Evolutionary conservation across 2,888 invertebrate species (phyloP).

Genomic region (Yponomeuta evonymella): DNA sequence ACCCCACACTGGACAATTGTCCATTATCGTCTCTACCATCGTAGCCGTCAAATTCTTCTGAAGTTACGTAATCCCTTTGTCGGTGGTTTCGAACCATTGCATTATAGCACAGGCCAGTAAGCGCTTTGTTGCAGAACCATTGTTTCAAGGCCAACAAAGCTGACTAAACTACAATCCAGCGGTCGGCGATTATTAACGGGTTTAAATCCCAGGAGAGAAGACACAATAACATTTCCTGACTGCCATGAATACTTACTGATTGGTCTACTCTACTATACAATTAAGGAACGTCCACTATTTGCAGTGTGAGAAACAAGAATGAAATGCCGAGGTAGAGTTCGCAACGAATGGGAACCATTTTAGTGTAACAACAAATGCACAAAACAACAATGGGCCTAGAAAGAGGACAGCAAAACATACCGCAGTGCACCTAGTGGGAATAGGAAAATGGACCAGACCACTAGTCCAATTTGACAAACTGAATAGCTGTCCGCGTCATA

Average conservation of each 20-base stretch:
- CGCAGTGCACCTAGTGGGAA: background rate
- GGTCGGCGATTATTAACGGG: constrained; percentile 11
- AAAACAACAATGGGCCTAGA: background rate
- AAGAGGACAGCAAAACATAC: background rate
- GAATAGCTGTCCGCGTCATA: background rate
- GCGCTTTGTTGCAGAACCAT: constrained; percentile 7
- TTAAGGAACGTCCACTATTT: background rate
- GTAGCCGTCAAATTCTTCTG: background rate
- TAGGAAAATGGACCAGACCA: background rate
- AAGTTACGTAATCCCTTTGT: constrained; percentile 7
- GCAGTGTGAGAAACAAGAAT: background rate
- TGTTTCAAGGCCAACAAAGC: constrained; percentile 10
- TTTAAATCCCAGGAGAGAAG: constrained; percentile 9
- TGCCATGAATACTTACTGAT: background rate
- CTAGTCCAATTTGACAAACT: background rate
- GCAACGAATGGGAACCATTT: constrained; percentile 1
- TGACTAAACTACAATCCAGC: background rate
- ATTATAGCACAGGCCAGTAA: constrained; percentile 2
- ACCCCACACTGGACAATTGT: constrained; percentile 1
- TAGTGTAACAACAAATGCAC: background rate
- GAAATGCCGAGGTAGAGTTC: background rate
- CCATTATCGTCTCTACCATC: constrained; percentile 1
- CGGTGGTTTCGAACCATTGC: constrained; percentile 6
- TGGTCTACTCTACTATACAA: background rate
- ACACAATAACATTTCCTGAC: background rate